These are phyloP conservation scores for Manis javanica DNA, from an alignment of 2,797 vertebrate genomes.

Conservation along the genomic window DNA sequence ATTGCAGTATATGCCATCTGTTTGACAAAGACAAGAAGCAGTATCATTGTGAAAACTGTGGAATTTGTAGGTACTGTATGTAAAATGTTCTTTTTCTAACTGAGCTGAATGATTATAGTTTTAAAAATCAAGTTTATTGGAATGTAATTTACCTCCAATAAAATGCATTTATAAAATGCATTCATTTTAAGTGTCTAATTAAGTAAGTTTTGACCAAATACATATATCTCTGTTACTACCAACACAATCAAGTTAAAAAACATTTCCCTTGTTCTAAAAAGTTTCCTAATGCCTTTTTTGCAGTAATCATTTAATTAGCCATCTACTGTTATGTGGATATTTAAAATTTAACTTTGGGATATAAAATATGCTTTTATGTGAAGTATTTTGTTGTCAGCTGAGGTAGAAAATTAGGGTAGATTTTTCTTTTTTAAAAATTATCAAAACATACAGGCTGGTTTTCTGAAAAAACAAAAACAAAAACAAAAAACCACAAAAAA, in stretches of 20 bases:
- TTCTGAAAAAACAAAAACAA: background rate
- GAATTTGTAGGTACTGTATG: slow-evolving; percentile 95
- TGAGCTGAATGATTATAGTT: background rate
- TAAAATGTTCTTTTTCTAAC: slow-evolving; percentile 33
- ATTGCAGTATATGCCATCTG: slow-evolving; percentile 94
- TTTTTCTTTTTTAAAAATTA: slow-evolving; percentile 40
- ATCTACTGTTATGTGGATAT: background rate
- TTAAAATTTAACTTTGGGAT: slow-evolving; percentile 50
- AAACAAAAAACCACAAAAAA: background rate
- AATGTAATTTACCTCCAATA: background rate
- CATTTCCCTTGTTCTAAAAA: background rate
- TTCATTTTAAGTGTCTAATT: slow-evolving; percentile 12
- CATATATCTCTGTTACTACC: background rate
- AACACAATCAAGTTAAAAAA: background rate
- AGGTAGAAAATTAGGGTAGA: background rate
- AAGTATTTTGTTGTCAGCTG: background rate
- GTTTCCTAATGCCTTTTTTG: background rate
- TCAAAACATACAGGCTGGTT: background rate
- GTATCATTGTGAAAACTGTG: slow-evolving; percentile 95
- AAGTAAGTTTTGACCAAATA: background rate
- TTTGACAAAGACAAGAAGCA: slow-evolving; percentile 97
- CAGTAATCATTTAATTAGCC: slow-evolving; percentile 30
- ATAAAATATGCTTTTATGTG: background rate
- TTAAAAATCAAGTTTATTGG: slow-evolving; percentile 23
- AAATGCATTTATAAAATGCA: background rate